Base-by-base conservation (phyloP, 2,888 invertebrate genomes). In the Idaea aversata region DNA sequence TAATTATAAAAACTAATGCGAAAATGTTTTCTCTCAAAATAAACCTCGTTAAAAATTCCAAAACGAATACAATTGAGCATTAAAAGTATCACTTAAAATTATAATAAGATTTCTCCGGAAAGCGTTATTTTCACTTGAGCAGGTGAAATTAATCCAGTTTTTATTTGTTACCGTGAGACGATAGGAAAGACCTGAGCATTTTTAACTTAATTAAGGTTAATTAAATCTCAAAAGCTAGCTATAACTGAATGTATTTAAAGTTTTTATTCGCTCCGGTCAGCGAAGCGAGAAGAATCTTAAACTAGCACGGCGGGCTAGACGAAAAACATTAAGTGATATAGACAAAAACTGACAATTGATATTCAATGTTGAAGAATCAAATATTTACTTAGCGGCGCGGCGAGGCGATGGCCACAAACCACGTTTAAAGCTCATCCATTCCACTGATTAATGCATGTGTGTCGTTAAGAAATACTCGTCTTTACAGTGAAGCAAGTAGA, bases 401-500 rank as follows among this genome's bases (percentile, higher is more conserved):
- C 13, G 10, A 47, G 10, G 13, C 36, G 36, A 5, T 10, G 36
- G 36, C 47, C 47, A 70, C 67, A 63, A 64, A 68, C 61, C 64
- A 65, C 70, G 75, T 78, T 75, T 81, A 75, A 83, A 78, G 75
- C 79, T 76, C 73, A 66, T 61, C 65, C 65, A 36, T 10, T 36
- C 65, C 67, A 70, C 73, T 85, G 83, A 86, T 89, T 87, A 85
- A 88, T 87, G 86, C 82, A 87, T 86, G 84, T 85, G 86, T 86
- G 86, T 80, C 81, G 83, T 90, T 87, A 88, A 88, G 90, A 89
- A 90, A 89, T 88, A 81, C 77, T 75, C 81, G 79, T 87, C 82
- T 87, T 85, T 84, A 87, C 85, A 86, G 84, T 88, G 79, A 81
- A 84, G 82, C 85, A 87, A 88, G 86, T 87, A 86, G 87, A 88